Conservation (phyloP, 2,797 vertebrate species). For the Ispidina lecontei region DNA sequence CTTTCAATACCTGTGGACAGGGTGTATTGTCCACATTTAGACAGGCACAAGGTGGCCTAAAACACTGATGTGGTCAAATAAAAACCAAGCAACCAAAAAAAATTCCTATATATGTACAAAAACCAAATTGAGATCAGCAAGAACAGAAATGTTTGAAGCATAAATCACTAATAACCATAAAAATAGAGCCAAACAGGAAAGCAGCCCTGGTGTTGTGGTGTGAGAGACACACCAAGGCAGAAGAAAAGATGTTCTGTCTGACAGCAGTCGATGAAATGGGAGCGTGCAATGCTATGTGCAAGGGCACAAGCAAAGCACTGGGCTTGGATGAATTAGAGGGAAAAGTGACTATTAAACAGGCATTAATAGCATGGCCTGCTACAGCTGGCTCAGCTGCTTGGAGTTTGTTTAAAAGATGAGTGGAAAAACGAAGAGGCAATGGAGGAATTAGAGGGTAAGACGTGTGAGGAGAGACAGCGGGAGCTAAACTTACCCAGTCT, state of each 20-base stretch:
- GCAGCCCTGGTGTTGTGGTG: not conserved
- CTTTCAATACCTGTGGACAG: not conserved
- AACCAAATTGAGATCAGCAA: not conserved
- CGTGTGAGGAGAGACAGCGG: slow-evolving; percentile 41
- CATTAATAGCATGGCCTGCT: slow-evolving; percentile 49
- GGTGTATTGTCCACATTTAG: not conserved
- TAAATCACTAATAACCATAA: not conserved
- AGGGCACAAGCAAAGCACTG: not conserved
- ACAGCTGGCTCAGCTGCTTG: slow-evolving; percentile 49
- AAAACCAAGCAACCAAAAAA: not conserved
- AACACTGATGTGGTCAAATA: not conserved
- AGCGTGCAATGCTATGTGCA: not conserved
- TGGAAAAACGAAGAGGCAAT: slow-evolving; percentile 58
- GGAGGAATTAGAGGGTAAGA: slow-evolving; percentile 67
- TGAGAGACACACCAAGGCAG: not conserved
- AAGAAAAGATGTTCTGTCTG: not conserved
- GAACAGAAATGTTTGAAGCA: not conserved
- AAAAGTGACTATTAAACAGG: slow-evolving; percentile 38
- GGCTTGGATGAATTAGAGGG: slow-evolving; percentile 18
- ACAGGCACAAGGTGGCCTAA: not conserved
- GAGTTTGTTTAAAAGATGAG: slow-evolving; percentile 69
- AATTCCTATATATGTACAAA: not conserved
- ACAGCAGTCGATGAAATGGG: not conserved
- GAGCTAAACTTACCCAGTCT: slow-evolving; percentile 71
- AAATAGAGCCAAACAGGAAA: not conserved